Percentiles rank a stretch among this genome's conserved stretches.
Evolutionary conservation across 2,888 invertebrate species (phyloP).

Genomic region (Steinernema carpocapsae): DNA sequence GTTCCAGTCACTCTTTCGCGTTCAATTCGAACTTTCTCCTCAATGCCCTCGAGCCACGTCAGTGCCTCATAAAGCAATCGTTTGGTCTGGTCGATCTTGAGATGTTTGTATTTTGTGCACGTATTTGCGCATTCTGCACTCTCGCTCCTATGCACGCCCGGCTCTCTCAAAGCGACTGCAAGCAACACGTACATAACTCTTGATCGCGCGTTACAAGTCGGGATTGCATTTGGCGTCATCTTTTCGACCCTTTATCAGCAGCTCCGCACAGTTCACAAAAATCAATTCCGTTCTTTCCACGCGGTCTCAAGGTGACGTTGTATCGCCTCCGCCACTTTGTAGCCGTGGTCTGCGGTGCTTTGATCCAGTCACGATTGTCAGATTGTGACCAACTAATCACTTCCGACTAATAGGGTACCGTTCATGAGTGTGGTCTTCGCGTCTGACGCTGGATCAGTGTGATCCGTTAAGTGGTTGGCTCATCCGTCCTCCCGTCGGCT

Average conservation of each 20-base stretch:
- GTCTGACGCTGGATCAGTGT: too few species aligned
- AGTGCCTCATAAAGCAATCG: background rate
- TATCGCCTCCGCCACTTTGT: too few species aligned
- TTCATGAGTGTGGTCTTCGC: too few species aligned
- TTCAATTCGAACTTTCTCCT: slow-evolving; percentile 1
- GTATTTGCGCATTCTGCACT: background rate
- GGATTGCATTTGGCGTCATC: slow-evolving; percentile 5
- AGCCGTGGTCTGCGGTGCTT: too few species aligned
- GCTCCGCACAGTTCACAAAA: background rate
- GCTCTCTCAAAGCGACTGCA: background rate
- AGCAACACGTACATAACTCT: background rate
- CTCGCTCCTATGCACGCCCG: background rate
- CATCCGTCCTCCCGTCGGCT: too few species aligned
- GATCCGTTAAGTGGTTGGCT: too few species aligned
- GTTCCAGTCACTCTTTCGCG: background rate
- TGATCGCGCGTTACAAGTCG: background rate
- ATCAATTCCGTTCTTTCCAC: too few species aligned
- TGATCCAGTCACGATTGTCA: too few species aligned
- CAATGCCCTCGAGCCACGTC: background rate
- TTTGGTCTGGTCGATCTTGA: background rate
- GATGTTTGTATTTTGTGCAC: slow-evolving; percentile 30
- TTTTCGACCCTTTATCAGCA: slow-evolving; percentile 12
- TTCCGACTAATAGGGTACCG: too few species aligned
- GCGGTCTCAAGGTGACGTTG: too few species aligned
- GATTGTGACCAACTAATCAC: too few species aligned